Base-by-base conservation (phyloP, 2,797 vertebrate genomes). In the Chromobotia macracanthus region DNA sequence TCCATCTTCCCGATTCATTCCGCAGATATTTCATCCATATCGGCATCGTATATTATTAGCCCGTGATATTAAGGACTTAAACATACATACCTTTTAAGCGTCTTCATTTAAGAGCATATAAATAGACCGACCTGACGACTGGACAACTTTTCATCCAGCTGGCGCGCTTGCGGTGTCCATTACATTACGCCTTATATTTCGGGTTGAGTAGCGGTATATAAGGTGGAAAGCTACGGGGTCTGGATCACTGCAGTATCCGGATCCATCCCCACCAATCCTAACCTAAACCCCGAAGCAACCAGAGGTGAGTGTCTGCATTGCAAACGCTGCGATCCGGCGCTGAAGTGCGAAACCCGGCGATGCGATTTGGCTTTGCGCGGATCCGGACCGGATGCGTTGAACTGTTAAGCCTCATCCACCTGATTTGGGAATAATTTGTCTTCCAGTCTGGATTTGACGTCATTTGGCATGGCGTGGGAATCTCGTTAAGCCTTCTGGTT, bases 51-150 rank as follows among this genome's bases (percentile, higher is more conserved):
- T 93, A 95, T 94, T 90, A 92, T 93, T 93, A 94, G 93, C 92
- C 84, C 77, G 85, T 86, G 91, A 92, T 92, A 93, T 93, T 91
- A 93, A 92, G 90, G 90, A 91, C 93, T 93, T 94, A 91, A 88
- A 85, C 92, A 90, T 89, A 88, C 88, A 90, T 92, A 91, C 93
- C 92, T 93, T 94, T 94, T 93, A 94, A 91, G 93, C 92, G 92
- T 93, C 93, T 93, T 95, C 92, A 90, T 93, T 94, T 94, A 93
- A 94, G 93, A 87, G 88, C 83, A 84, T 93, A 95, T 91, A 93
- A 94, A 95, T 94, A 95, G 94, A 93, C 88, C 90, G 58, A 90
- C 89, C 90, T 94, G 94, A 92, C 93, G 91, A 92, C 89, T 94
- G 90, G 92, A 93, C 92, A 93, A 84, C 92, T 93, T 94, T 94